Base-by-base conservation (phyloP, 2,888 invertebrate genomes). In the Papilio elwesi region DNA sequence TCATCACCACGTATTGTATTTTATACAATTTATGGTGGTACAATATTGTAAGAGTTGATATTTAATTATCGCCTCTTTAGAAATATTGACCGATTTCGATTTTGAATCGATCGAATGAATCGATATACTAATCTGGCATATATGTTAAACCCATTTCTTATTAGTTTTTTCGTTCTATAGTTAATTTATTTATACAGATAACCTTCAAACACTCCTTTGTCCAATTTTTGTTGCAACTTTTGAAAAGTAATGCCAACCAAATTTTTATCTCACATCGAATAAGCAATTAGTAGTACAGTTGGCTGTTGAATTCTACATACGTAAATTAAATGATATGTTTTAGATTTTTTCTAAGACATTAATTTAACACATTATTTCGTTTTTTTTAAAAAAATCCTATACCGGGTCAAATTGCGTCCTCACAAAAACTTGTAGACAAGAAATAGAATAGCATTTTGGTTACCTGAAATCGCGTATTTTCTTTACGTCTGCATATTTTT, bases 381-480 rank as follows among this genome's bases (percentile, higher is more conserved):
- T 53, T 55, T 26, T 36, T 62, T 15, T n/a, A n/a, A 38, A 62
- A n/a, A 43, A 62, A 62, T 62, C 59, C 1, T 43, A 43, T 15
- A 6, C n/a, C n/a, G 15, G 43, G 9, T 6, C 10, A 43, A 43
- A 62, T 62, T 43, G 15, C 38, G 59, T 43, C 15, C 59, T 57
- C 6, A 15, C 15, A 43, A 62, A 59, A 43, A 62, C 43, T 12
- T 62, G 8, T 43, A 43, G 36, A 62, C 43, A 43, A 10, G 38
- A 62, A 62, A 62, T 62, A 38, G 9, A 36, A 62, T 62, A 62
- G 59, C 38, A 62, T n/a, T 62, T 43, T 1, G 38, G 59, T 62
- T 62, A 43, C 59, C 59, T 9, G 59, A 62, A 62, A 62, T 62
- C 38, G 59, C 59, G 38, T 62, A 62, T 43, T 59, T 59, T 59